Evolutionary conservation across 2,797 vertebrate genomes (phyloP), one percentile per base, ranked within the genome.

Genomic region (Muscicapa striata): DNA sequence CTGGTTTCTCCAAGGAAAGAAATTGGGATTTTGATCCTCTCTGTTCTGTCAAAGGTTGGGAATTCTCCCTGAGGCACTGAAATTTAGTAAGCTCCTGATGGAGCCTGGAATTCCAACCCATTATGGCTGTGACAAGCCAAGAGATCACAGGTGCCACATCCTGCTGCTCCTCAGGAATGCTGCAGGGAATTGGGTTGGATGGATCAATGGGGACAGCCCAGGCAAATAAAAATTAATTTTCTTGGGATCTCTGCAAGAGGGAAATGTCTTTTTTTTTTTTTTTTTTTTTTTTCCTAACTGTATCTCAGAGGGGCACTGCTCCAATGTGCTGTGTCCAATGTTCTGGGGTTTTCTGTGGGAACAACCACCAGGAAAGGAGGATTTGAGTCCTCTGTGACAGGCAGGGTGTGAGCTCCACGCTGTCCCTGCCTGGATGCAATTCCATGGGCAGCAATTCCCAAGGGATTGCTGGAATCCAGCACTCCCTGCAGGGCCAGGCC

Each of bases 181-280:
- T 32, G 74, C 45, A 70, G 57, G 67, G n/a, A 43, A 1, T 30
- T 49, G 24, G 7, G 76, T 75, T 23, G 27, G 79, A 15, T 64
- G 83, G 78, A 8, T 34, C 34, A 34, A 22, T 74, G 49, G 54
- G 41, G 64, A 23, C 10, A 40, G 32, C 22, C 45, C 73, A 52
- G 94, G 64, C 45, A 61, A 91, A 81, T 76, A 90, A 94, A 90
- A 74, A 26, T 34, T 21, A 30, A 32, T 57, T 79, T 91, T 79
- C n/a, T 34, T 51, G 54, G 48, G 17, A 73, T 63, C 13, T 48
- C 52, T 69, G n/a, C 30, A 24, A 61, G 77, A 81, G 24, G 75
- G n/a, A 55, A 86, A 83, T 16, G 41, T 34, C 15, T 2, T 68
- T 64, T 88, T 83, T 61, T 75, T 45, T 20, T 13, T 75, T 45